Conservation (phyloP, 2,888 invertebrate species). For the Synanthedon tipuliformis region DNA sequence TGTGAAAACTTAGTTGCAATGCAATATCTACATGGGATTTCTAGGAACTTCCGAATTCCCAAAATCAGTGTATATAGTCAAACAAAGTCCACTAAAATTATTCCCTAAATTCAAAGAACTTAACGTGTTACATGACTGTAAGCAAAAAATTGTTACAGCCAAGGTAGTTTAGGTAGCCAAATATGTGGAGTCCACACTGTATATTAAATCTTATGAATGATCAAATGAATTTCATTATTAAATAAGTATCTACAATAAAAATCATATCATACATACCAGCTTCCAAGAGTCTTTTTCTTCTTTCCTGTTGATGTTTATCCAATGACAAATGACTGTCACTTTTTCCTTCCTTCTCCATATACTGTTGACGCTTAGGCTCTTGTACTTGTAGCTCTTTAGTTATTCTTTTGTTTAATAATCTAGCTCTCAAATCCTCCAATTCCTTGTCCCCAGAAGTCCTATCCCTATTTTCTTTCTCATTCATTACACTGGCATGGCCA, state of each 20-base stretch:
- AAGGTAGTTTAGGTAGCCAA: no score
- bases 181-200: no score
- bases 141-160: no score
- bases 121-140: no score
- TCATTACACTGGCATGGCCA: constrained; percentile 39
- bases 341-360: constrained; percentile 57
- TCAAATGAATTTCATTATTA: background rate
- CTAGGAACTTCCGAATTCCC: no score
- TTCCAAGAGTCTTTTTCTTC: constrained; percentile 77
- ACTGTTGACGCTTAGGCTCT: constrained; percentile 47
- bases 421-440: constrained; percentile 80
- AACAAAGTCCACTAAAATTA: no score
- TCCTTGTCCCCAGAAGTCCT: constrained; percentile 69
- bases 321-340: constrained; percentile 41
- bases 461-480: constrained; percentile 63
- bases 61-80: no score
- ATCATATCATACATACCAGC: constrained; percentile 60
- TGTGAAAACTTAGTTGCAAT: no score
- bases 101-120: no score
- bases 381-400: constrained; percentile 73
- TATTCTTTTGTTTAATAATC: constrained; percentile 77
- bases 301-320: constrained; percentile 67
- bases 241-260: background rate
- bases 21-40: no score
- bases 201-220: background rate